Conservation (phyloP, 37 sponge, comb jelly and placozoan genomes). For the Agelas oroides region DNA sequence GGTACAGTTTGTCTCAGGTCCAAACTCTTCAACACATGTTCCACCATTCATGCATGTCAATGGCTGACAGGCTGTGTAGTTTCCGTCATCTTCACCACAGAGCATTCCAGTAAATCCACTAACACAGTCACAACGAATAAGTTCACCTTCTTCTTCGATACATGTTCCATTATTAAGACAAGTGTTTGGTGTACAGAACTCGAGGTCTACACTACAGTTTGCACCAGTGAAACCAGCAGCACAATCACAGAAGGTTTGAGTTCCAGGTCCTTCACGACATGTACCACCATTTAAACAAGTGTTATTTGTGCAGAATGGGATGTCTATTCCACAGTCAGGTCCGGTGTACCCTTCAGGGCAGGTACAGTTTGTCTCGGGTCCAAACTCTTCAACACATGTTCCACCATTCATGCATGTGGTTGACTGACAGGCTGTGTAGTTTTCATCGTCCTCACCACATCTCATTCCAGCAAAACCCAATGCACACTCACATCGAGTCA, state of each 20-base stretch:
- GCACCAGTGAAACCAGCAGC: conserved; percentile 25
- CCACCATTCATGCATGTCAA: conserved; percentile 38
- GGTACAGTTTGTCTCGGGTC: background rate
- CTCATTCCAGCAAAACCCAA: conserved; percentile 3
- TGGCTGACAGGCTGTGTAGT: background rate
- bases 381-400: conserved; percentile 38
- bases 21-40: conserved; percentile 27
- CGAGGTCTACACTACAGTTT: conserved; percentile 2
- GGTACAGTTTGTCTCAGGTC: conserved; percentile 4
- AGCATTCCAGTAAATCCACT: conserved; percentile 32
- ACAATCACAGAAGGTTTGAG: conserved; percentile 42
- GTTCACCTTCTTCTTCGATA: background rate
- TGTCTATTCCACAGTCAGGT: conserved; percentile 17
- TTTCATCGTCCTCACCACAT: conserved; percentile 46
- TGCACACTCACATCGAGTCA: conserved; percentile 24
- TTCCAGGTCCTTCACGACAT: conserved; percentile 48
- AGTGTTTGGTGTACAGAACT: background rate
- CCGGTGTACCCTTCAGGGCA: conserved; percentile 6
- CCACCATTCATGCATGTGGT: conserved; percentile 65
- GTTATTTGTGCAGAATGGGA: background rate
- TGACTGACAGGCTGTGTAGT: no score
- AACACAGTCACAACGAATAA: conserved; percentile 33
- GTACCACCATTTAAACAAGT: conserved; percentile 67
- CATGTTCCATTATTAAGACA: conserved; percentile 50
- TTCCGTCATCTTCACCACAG: conserved; percentile 29